A percentile compares a stretch with the other conserved stretches of the same genome.
Evolutionary conservation across 2,113 vertebrate genomes (phyloP).

Genomic region (Catharus fuscescens): DNA sequence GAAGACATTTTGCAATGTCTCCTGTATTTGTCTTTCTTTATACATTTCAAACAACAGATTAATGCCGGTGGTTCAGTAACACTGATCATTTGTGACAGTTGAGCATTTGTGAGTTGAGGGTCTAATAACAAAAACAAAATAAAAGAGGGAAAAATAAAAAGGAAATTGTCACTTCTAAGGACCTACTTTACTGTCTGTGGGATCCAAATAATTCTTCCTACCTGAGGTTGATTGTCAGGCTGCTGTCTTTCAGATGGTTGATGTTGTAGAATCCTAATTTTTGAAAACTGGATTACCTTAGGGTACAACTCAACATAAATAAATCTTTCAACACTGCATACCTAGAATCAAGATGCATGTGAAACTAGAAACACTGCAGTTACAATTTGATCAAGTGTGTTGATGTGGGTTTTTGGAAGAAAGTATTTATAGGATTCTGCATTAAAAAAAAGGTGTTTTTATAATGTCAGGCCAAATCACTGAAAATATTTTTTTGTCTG

Average conservation of each 20-base stretch:
- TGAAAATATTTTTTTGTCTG: slow-evolving; percentile 47
- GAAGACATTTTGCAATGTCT: slow-evolving; percentile 72
- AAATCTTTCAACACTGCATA: slow-evolving; percentile 80
- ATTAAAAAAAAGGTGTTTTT: slow-evolving; percentile 9
- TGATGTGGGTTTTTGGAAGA: neutral
- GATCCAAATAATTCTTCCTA: slow-evolving; percentile 58
- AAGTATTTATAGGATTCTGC: slow-evolving; percentile 46
- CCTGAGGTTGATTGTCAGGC: slow-evolving; percentile 14
- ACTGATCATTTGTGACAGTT: slow-evolving; percentile 91
- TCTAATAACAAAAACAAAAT: slow-evolving; percentile 82
- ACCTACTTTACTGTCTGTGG: neutral
- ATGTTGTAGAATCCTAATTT: slow-evolving; percentile 82
- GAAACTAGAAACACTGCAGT: slow-evolving; percentile 78
- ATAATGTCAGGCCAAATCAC: slow-evolving; percentile 25
- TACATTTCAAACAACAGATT: slow-evolving; percentile 84
- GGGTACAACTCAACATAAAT: slow-evolving; percentile 77
- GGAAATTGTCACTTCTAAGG: slow-evolving; percentile 54
- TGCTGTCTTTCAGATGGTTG: slow-evolving; percentile 65
- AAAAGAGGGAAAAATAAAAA: slow-evolving; percentile 69
- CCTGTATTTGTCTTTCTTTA: slow-evolving; percentile 79
- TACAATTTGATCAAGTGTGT: slow-evolving; percentile 72
- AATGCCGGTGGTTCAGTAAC: slow-evolving; percentile 84
- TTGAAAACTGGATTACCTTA: slow-evolving; percentile 80
- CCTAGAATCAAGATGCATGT: slow-evolving; percentile 78
- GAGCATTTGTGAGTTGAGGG: slow-evolving; percentile 86